Conservation (phyloP, 2,888 invertebrate species). For the Scrobipalpa atriplicella region DNA sequence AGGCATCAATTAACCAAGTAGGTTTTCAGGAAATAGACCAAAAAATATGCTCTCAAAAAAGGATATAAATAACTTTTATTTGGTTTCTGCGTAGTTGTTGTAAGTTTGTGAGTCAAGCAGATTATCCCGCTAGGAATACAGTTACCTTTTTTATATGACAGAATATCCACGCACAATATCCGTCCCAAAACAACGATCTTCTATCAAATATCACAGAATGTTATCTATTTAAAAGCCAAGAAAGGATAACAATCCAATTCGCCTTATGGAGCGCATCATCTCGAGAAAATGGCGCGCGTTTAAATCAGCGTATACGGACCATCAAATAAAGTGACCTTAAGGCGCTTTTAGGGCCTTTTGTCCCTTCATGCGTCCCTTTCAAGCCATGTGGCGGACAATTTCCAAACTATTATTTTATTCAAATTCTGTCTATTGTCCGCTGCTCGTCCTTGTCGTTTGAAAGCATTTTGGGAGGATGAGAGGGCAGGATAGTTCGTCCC, state of each 20-base stretch:
- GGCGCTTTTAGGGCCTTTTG: slow-evolving; percentile 52
- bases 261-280: background rate
- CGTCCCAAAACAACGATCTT: background rate
- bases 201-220: background rate
- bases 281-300: slow-evolving; percentile 10
- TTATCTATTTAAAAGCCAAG: slow-evolving; percentile 3
- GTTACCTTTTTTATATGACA: background rate
- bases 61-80: too few species aligned
- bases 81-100: background rate
- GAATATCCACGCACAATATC: background rate
- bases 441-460: slow-evolving; percentile 31
- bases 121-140: background rate
- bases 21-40: too few species aligned
- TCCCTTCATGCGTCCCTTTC: slow-evolving; percentile 42
- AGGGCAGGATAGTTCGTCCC: slow-evolving; percentile 16
- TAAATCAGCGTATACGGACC: slow-evolving; percentile 33
- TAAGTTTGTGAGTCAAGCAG: too few species aligned
- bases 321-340: slow-evolving; percentile 57
- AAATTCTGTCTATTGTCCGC: slow-evolving; percentile 61
- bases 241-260: slow-evolving; percentile 16
- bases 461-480: slow-evolving; percentile 29
- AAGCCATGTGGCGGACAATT: slow-evolving; percentile 56
- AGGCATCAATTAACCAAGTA: too few species aligned
- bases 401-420: slow-evolving; percentile 73
- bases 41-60: too few species aligned